Conservation (phyloP, 1,140 invertebrate species). For the Glomeris maerens region DNA sequence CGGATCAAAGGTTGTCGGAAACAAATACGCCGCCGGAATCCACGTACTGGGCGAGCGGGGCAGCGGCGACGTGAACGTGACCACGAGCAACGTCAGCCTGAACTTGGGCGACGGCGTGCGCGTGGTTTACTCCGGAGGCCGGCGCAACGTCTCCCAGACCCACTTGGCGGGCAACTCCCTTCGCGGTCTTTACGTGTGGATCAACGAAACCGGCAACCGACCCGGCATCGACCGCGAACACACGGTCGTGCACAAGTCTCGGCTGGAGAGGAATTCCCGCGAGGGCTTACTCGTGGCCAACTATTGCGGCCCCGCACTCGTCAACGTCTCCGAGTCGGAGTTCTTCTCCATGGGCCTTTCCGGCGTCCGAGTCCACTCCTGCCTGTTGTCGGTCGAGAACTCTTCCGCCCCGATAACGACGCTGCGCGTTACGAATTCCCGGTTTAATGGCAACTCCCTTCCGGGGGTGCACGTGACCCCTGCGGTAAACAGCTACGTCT, state of each 20-base stretch:
- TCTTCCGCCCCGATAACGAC: too few species aligned
- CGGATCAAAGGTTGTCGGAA: conserved; percentile 64
- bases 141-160: conserved; percentile 68
- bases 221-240: conserved; percentile 78
- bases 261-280: conserved; percentile 66
- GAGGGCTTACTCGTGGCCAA: conserved; percentile 59
- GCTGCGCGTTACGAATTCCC: conserved; percentile 72
- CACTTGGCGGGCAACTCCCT: conserved; percentile 54
- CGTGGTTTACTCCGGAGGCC: conserved; percentile 80
- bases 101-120: conserved; percentile 69
- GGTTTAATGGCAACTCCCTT: conserved; percentile 57
- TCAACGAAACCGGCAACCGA: conserved; percentile 70
- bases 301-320: conserved; percentile 38
- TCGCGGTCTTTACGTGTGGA: conserved; percentile 70
- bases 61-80: conserved; percentile 83
- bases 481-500: conserved; percentile 60
- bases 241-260: conserved; percentile 70
- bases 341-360: too few species aligned
- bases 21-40: conserved; percentile 72
- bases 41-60: conserved; percentile 71
- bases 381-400: too few species aligned
- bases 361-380: too few species aligned
- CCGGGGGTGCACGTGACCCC: conserved; percentile 65
- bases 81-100: conserved; percentile 68
- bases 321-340: conserved; percentile 80